Evolutionary conservation across 2,113 vertebrate species (phyloP).

Genomic region (Channa maculata): DNA sequence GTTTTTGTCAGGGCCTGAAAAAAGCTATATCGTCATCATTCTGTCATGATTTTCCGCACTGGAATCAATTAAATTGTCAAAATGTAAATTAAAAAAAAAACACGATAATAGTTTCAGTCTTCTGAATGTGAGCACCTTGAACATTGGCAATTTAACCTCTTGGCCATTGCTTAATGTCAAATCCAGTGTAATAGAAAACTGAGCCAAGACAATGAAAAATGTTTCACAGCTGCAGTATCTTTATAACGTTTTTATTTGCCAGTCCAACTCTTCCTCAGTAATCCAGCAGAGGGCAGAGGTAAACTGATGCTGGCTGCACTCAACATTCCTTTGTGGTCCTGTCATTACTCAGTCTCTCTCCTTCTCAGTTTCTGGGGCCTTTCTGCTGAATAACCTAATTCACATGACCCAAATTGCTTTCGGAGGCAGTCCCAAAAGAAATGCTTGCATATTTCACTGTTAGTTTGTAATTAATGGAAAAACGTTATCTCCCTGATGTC

Average conservation of each 20-base stretch:
- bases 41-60: too few species aligned
- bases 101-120: too few species aligned
- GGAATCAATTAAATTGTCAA: too few species aligned
- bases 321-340: conserved; percentile 71
- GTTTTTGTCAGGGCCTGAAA: too few species aligned
- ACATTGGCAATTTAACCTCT: too few species aligned
- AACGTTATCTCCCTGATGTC: conserved; percentile 32
- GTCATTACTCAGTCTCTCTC: conserved; percentile 69
- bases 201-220: not conserved
- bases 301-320: conserved; percentile 37
- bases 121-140: too few species aligned
- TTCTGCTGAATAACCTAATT: conserved; percentile 75
- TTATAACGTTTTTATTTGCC: too few species aligned
- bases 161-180: too few species aligned
- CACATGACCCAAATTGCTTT: conserved; percentile 75
- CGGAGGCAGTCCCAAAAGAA: conserved; percentile 41
- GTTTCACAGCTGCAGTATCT: too few species aligned
- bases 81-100: too few species aligned
- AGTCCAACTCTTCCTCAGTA: not conserved
- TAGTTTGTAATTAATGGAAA: conserved; percentile 45
- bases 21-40: too few species aligned
- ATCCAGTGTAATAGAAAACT: too few species aligned
- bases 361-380: conserved; percentile 60
- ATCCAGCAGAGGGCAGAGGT: conserved; percentile 77
- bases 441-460: conserved; percentile 44